Percentiles rank a stretch among this genome's conserved stretches.
These are phyloP conservation scores for Pheosia tremula DNA, from an alignment of 2,888 invertebrate species.

Conservation along the genomic window DNA sequence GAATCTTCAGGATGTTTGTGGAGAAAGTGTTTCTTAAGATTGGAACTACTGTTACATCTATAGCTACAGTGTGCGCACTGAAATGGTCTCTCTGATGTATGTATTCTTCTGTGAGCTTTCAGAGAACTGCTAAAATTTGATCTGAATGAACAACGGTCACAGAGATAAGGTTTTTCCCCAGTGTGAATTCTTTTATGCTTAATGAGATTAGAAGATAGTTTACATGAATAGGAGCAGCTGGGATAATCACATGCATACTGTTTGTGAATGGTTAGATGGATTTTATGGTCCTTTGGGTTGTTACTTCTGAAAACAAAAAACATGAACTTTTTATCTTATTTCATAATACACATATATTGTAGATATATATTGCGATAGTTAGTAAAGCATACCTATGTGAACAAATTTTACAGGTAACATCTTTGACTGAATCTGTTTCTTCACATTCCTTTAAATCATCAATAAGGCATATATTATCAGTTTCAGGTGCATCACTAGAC, in stretches of 20 bases:
- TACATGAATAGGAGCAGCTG: conserved; percentile 82
- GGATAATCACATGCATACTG: conserved; percentile 77
- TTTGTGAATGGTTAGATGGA: conserved; percentile 71
- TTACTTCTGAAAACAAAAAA: conserved; percentile 51
- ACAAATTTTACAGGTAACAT: conserved; percentile 17
- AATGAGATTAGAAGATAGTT: conserved; percentile 74
- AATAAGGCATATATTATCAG: background rate
- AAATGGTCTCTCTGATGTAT: conserved; percentile 71
- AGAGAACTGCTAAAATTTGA: conserved; percentile 77
- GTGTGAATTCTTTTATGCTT: conserved; percentile 76
- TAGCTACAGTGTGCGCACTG: conserved; percentile 69
- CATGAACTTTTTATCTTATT: background rate
- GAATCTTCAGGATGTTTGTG: conserved; percentile 53
- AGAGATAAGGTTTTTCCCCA: conserved; percentile 73
- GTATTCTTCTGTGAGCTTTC: conserved; percentile 72
- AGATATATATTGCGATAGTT: background rate
- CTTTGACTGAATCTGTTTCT: conserved; percentile 3
- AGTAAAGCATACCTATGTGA: conserved; percentile 22
- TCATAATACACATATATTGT: background rate
- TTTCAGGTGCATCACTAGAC: background rate
- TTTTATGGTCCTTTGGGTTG: conserved; percentile 69
- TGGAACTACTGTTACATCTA: conserved; percentile 77
- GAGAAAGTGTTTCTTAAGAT: conserved; percentile 74
- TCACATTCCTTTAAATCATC: background rate
- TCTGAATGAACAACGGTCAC: conserved; percentile 76